Evolutionary conservation across 2,888 invertebrate species (phyloP).

Genomic region (Chaetoderma sp.): DNA sequence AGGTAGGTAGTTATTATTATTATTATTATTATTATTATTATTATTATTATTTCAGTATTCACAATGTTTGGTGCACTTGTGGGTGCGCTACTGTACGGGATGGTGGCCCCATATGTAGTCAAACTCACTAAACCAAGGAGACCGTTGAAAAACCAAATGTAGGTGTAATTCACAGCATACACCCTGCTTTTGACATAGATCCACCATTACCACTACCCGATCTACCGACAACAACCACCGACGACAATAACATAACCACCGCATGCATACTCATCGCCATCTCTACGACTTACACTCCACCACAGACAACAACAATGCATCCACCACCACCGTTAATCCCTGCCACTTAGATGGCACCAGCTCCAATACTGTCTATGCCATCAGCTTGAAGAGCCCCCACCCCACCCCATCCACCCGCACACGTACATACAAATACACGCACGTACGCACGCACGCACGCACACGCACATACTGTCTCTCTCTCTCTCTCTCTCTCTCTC

Average conservation of each 20-base stretch:
- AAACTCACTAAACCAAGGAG: constrained; percentile 44
- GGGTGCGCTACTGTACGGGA: constrained; percentile 55
- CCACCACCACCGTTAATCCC: background rate
- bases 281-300: background rate
- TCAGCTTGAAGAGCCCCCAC: background rate
- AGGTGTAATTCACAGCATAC: constrained; percentile 27
- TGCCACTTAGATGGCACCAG: background rate
- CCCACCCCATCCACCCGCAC: too few species aligned
- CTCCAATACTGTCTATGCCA: background rate
- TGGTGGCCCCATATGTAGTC: constrained; percentile 44
- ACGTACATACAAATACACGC: too few species aligned
- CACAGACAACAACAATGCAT: background rate
- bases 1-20: too few species aligned
- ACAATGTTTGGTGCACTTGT: constrained; percentile 54
- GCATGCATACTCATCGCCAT: background rate
- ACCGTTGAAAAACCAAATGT: constrained; percentile 46
- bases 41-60: constrained; percentile 45
- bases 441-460: too few species aligned
- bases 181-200: too few species aligned
- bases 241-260: background rate
- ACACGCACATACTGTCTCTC: too few species aligned
- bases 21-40: too few species aligned
- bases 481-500: background rate
- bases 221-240: background rate
- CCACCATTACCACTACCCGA: background rate